phyloP scores from a whole-genome alignment of 2,888 invertebrate species.

The Hololepta plana region DNA sequence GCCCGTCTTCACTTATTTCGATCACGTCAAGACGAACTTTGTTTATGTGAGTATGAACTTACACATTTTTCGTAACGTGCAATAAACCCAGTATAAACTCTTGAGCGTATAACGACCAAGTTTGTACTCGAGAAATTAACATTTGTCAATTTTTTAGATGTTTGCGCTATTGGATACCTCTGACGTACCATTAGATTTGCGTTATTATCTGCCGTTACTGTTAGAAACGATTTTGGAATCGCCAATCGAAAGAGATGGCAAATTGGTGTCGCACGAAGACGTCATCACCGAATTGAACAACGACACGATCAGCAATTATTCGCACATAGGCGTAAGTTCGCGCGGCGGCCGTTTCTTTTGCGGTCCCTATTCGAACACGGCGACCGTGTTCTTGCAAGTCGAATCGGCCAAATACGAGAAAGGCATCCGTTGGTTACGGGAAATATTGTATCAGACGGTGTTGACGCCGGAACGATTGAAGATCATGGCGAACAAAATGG shows the following conservation, averaged over 20 bases:
- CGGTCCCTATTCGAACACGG: constrained; percentile 52
- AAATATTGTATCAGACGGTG: constrained; percentile 52
- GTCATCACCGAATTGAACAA: constrained; percentile 63
- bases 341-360: constrained; percentile 42
- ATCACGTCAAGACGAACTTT: constrained; percentile 68
- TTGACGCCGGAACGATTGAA: constrained; percentile 56
- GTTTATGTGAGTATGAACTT: constrained; percentile 47
- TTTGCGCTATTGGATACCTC: constrained; percentile 54
- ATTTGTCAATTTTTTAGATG: constrained; percentile 34
- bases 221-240: constrained; percentile 61
- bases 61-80: constrained; percentile 1
- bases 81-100: not conserved
- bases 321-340: no score
- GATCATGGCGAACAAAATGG: constrained; percentile 62
- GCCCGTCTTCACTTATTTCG: constrained; percentile 59
- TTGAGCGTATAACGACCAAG: constrained; percentile 2
- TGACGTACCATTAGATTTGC: constrained; percentile 34
- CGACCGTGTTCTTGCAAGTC: constrained; percentile 50
- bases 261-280: constrained; percentile 41
- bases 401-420: constrained; percentile 56
- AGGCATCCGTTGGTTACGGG: constrained; percentile 59
- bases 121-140: constrained; percentile 1
- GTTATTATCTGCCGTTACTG: constrained; percentile 57
- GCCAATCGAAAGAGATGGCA: constrained; percentile 40
- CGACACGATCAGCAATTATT: constrained; percentile 52